Conservation (phyloP, 1,140 invertebrate species). For the Aricia agestis region DNA sequence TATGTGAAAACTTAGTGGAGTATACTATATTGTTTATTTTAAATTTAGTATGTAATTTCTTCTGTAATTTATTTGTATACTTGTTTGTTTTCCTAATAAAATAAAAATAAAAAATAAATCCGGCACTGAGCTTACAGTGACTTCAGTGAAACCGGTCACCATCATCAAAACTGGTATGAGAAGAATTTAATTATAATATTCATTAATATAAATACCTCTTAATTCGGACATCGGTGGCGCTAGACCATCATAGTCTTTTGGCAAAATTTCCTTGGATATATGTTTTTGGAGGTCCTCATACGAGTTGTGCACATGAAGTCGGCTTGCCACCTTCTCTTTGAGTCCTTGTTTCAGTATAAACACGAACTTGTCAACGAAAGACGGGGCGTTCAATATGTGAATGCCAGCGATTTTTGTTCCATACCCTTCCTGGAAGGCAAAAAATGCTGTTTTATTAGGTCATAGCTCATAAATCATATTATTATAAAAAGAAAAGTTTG, state of each 20-base stretch:
- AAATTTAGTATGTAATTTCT: too few relatives aligned
- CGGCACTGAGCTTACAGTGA: too few relatives aligned
- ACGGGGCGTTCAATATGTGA: slow-evolving; percentile 76
- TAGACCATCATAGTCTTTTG: slow-evolving; percentile 74
- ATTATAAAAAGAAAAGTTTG: too few relatives aligned
- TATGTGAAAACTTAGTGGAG: too few relatives aligned
- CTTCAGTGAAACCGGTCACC: too few relatives aligned
- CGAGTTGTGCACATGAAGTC: slow-evolving; percentile 65
- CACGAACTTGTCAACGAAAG: slow-evolving; percentile 69
- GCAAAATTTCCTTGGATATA: slow-evolving; percentile 72
- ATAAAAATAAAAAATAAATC: too few relatives aligned
- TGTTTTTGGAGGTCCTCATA: slow-evolving; percentile 71
- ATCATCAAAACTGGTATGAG: too few relatives aligned
- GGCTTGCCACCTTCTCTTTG: slow-evolving; percentile 69
- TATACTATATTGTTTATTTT: too few relatives aligned
- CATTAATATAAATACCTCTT: slow-evolving; percentile 33
- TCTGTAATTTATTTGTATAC: too few relatives aligned
- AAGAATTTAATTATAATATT: too few relatives aligned
- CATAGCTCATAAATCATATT: too few relatives aligned
- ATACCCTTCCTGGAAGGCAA: slow-evolving; percentile 75
- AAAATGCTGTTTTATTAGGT: not conserved
- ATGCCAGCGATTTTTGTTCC: slow-evolving; percentile 79
- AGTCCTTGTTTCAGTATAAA: slow-evolving; percentile 69
- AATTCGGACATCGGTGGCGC: slow-evolving; percentile 44
- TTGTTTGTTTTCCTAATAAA: too few relatives aligned